phyloP scores from a whole-genome alignment of 2,888 invertebrate genomes.

The Metalampra italica region DNA sequence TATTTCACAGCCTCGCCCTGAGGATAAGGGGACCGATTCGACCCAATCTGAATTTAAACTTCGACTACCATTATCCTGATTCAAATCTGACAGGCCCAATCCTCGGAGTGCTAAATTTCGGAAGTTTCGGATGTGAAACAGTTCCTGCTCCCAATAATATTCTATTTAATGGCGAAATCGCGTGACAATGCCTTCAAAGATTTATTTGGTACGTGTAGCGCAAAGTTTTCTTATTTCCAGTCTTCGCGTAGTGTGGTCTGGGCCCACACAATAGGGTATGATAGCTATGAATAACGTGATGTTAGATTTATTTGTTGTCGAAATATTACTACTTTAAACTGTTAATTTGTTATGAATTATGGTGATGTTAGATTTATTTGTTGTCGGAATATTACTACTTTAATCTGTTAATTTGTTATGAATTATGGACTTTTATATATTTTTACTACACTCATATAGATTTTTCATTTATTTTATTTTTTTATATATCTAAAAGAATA shows the following conservation, averaged over 20 bases:
- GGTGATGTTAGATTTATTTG: background rate
- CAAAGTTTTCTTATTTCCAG: constrained; percentile 8
- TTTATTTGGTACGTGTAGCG: background rate
- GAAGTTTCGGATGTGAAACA: background rate
- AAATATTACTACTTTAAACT: no score
- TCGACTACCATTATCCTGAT: background rate
- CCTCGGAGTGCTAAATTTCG: constrained; percentile 1
- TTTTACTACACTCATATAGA: no score
- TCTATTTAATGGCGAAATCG: constrained; percentile 3
- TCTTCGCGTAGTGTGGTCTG: background rate
- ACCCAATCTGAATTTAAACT: background rate
- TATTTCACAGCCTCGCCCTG: no score
- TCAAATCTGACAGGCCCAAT: background rate
- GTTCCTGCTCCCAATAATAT: constrained; percentile 2
- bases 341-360: no score
- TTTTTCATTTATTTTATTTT: no score
- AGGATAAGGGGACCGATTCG: no score
- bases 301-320: background rate
- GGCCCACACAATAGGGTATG: background rate
- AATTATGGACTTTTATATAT: no score
- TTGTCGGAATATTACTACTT: no score
- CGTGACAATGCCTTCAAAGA: constrained; percentile 8
- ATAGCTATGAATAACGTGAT: background rate
- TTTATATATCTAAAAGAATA: no score
- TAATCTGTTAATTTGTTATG: no score